Evolutionary conservation across 2,888 invertebrate genomes (phyloP).

Genomic region (Athetis lepigone): DNA sequence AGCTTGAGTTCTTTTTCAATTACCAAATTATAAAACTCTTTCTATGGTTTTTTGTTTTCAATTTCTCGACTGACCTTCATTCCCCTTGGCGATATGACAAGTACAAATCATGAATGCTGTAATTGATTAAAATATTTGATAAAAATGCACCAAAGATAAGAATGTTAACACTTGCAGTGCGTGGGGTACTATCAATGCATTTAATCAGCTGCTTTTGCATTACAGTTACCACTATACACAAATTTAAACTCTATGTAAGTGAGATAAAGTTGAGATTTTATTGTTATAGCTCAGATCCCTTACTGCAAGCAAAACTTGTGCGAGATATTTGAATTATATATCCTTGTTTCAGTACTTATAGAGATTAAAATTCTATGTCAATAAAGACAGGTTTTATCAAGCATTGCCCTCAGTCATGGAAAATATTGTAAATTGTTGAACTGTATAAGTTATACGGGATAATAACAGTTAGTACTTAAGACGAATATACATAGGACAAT

Average conservation of each 20-base stretch:
- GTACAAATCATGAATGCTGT: background rate
- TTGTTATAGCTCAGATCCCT: background rate
- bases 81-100: background rate
- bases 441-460: conserved; percentile 1
- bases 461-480: background rate
- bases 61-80: background rate
- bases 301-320: background rate
- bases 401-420: conserved; percentile 43
- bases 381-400: conserved; percentile 34
- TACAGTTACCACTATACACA: conserved; percentile 12
- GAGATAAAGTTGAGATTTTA: background rate
- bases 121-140: conserved; percentile 17
- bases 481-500: too few relatives aligned
- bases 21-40: too few relatives aligned
- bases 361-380: conserved; percentile 8
- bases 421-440: conserved; percentile 23
- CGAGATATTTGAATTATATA: conserved; percentile 12
- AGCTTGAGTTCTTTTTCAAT: too few relatives aligned
- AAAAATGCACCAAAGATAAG: background rate
- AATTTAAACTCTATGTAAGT: background rate
- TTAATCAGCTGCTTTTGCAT: conserved; percentile 31
- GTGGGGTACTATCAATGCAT: conserved; percentile 28
- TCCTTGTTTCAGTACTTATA: background rate
- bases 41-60: too few relatives aligned
- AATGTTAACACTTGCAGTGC: conserved; percentile 26